These are phyloP conservation scores for Lasaia peninsularis DNA, from an alignment of 1,140 invertebrate genomes.

Conservation along the genomic window DNA sequence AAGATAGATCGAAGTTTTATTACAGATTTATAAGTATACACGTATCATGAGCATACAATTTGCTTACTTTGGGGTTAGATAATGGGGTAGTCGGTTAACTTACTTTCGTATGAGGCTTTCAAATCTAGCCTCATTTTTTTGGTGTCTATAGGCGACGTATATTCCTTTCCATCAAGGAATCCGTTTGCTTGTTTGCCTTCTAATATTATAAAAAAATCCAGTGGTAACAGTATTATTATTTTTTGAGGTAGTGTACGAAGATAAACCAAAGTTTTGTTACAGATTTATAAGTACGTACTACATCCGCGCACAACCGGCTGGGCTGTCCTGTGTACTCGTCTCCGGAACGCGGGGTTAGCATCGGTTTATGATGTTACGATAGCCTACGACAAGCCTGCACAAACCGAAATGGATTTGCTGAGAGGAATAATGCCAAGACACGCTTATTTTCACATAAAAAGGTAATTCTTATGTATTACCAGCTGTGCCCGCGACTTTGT, in stretches of 20 bases:
- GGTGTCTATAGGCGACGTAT: too few relatives aligned
- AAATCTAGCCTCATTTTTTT: too few relatives aligned
- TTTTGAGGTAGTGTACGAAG: not conserved
- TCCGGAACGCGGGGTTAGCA: slow-evolving; percentile 80
- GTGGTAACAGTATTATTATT: too few relatives aligned
- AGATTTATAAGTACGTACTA: slow-evolving; percentile 85
- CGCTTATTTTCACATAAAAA: slow-evolving; percentile 86
- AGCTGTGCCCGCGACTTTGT: too few relatives aligned
- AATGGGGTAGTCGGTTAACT: too few relatives aligned
- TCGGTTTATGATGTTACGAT: slow-evolving; percentile 90
- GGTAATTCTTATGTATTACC: too few relatives aligned
- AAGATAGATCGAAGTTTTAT: not conserved
- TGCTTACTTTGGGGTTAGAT: too few relatives aligned
- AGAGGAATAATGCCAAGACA: slow-evolving; percentile 83
- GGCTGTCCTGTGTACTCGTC: slow-evolving; percentile 83
- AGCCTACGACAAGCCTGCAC: slow-evolving; percentile 83
- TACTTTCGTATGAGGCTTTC: too few relatives aligned
- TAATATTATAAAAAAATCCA: too few relatives aligned
- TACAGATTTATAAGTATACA: slow-evolving; percentile 82
- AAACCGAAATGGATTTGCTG: slow-evolving; percentile 83
- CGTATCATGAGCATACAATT: too few relatives aligned
- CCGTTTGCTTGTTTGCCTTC: too few relatives aligned
- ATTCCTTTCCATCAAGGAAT: too few relatives aligned
- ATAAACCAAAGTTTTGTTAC: not conserved
- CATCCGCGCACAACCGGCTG: slow-evolving; percentile 94